Conservation (phyloP, 2,113 vertebrate genomes). For the Trochalopteron elliotii region DNA sequence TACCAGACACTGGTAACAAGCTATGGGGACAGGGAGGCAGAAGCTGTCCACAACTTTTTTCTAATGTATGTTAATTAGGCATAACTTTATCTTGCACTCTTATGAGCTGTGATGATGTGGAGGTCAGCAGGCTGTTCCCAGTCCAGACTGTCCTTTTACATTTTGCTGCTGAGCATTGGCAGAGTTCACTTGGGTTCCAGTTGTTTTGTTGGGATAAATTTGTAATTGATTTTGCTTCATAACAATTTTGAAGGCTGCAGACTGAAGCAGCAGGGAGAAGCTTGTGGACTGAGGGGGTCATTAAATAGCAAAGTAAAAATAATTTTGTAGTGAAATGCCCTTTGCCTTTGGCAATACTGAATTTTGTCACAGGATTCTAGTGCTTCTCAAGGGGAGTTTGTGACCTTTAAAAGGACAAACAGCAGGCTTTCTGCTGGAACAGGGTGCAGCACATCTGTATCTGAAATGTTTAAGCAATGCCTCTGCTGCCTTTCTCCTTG, state of each 20-base stretch:
- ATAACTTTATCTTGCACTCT: not conserved
- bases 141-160: not conserved
- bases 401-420: not conserved
- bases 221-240: not conserved
- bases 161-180: not conserved
- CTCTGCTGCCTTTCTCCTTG: not conserved
- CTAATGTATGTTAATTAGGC: not conserved
- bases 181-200: not conserved
- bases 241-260: not conserved
- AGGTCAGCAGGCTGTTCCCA: not conserved
- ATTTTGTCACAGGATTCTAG: not conserved
- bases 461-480: not conserved
- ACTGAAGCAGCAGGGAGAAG: not conserved
- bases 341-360: not conserved
- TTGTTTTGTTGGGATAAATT: not conserved
- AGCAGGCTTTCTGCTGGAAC: not conserved
- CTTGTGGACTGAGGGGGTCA: not conserved
- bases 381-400: not conserved
- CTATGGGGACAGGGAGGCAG: not conserved
- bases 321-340: not conserved
- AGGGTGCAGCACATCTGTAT: not conserved
- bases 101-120: not conserved
- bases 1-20: not conserved
- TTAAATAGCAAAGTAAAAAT: not conserved
- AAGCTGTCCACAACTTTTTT: not conserved